Conservation (phyloP, 2,888 invertebrate genomes). For the Acanthococcus lagerstroemiae region DNA sequence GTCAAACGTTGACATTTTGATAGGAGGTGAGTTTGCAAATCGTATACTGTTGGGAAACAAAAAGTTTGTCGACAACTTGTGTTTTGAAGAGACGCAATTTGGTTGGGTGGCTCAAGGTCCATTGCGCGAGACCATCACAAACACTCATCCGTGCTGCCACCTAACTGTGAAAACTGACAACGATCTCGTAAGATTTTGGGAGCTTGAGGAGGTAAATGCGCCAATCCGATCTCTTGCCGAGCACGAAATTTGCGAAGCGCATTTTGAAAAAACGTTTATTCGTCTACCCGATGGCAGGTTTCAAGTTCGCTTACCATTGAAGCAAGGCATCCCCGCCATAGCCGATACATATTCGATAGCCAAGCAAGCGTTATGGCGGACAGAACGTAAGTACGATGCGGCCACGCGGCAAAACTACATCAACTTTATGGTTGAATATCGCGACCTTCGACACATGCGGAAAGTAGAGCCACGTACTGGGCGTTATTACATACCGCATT, state of each 20-base stretch:
- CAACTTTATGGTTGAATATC: slow-evolving; percentile 15
- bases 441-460: slow-evolving; percentile 3
- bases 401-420: neutral
- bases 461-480: neutral
- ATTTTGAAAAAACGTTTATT: neutral
- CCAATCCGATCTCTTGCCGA: neutral
- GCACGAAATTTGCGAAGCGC: neutral
- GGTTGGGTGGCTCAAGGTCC: slow-evolving; percentile 16
- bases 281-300: slow-evolving; percentile 5
- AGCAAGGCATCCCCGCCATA: neutral
- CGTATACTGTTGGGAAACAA: neutral
- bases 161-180: neutral
- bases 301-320: slow-evolving; percentile 1
- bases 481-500: slow-evolving; percentile 36
- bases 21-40: neutral
- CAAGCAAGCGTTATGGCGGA: neutral
- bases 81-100: slow-evolving; percentile 2
- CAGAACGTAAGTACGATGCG: neutral
- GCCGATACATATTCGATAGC: neutral
- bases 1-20: neutral
- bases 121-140: neutral
- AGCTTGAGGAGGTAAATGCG: slow-evolving; percentile 8
- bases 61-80: neutral
- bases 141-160: neutral
- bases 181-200: slow-evolving; percentile 5